Percentiles rank a stretch among this genome's conserved stretches.
Evolutionary conservation across 2,113 vertebrate species (phyloP).

Genomic region (Rhinoptilus africanus): DNA sequence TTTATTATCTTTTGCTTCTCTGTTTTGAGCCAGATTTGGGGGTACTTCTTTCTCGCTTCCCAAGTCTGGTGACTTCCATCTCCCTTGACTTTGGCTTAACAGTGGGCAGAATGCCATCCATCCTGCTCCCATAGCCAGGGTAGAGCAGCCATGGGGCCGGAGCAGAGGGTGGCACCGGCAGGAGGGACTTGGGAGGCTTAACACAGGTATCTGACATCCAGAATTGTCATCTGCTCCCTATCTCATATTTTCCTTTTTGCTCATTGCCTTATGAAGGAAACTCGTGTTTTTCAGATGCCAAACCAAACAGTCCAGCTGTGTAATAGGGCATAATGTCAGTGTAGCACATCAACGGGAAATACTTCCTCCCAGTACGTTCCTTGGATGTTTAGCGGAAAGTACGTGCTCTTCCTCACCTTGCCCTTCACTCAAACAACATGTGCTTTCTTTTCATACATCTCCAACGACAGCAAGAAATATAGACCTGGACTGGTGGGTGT

Average conservation of each 20-base stretch:
- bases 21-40: neutral
- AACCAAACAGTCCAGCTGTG: neutral
- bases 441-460: neutral
- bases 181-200: neutral
- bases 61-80: neutral
- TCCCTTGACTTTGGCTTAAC: neutral
- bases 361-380: fast-evolving
- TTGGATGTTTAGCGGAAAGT: neutral
- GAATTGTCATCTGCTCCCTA: neutral
- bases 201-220: neutral
- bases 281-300: neutral
- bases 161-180: neutral
- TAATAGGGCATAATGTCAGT: fast-evolving
- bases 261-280: neutral
- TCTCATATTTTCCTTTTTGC: neutral
- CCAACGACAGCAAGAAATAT: neutral
- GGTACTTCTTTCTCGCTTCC: neutral
- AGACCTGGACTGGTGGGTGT: neutral
- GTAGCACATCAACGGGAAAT: neutral
- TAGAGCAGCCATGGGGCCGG: fast-evolving
- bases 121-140: fast-evolving
- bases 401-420: neutral
- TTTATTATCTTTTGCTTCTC: neutral
- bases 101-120: neutral
- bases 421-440: neutral